phyloP scores from a whole-genome alignment of 2,888 invertebrate species.

The Malthinus flaveolus region DNA sequence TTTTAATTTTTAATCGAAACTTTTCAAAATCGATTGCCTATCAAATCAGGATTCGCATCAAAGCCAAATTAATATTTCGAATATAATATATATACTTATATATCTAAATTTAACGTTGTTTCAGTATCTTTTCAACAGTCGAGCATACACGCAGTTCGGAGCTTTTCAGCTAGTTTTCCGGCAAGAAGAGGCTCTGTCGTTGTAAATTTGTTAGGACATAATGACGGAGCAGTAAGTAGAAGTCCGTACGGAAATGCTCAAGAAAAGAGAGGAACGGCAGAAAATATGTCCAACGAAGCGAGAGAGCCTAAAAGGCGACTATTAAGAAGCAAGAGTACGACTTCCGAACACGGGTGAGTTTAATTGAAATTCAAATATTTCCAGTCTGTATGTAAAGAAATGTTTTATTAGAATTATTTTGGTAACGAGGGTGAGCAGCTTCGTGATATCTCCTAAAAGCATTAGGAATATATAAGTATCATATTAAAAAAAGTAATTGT shows the following conservation, averaged over 20 bases:
- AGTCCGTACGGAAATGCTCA: slow-evolving; percentile 27
- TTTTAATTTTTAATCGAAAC: background rate
- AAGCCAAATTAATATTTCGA: background rate
- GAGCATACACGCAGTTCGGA: slow-evolving; percentile 53
- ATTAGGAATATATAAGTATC: background rate
- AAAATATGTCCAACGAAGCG: slow-evolving; percentile 42
- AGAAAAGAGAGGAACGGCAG: slow-evolving; percentile 45
- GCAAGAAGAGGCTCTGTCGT: slow-evolving; percentile 48
- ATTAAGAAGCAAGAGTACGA: slow-evolving; percentile 39
- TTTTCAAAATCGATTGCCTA: background rate
- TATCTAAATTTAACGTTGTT: slow-evolving; percentile 30
- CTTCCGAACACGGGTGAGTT: slow-evolving; percentile 31
- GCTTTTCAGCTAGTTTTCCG: slow-evolving; percentile 55
- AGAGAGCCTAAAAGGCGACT: slow-evolving; percentile 47
- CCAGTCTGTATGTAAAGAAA: background rate
- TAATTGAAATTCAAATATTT: background rate
- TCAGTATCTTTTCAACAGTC: slow-evolving; percentile 55
- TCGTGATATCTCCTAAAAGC: slow-evolving; percentile 5
- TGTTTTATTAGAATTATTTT: background rate
- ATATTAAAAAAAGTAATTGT: too few relatives aligned
- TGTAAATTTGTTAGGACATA: slow-evolving; percentile 39
- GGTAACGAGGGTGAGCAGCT: background rate
- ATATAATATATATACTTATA: too few relatives aligned
- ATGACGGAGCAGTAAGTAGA: slow-evolving; percentile 17
- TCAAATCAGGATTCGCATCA: background rate